Conservation (phyloP, 2,888 invertebrate genomes). For the Automeris io region DNA sequence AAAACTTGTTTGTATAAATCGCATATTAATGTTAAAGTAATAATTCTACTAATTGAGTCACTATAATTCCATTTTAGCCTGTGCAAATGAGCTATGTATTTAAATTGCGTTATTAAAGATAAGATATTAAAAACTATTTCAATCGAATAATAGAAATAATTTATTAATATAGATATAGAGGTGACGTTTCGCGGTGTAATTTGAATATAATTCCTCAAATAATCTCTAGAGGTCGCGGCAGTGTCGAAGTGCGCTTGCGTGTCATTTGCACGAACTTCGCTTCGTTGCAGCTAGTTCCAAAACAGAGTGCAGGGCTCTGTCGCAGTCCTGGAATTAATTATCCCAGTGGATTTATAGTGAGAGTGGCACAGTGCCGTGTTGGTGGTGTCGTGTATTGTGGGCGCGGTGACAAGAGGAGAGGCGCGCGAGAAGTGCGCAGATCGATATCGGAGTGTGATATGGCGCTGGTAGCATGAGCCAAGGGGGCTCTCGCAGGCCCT, state of each 20-base stretch:
- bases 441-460: slow-evolving; percentile 50
- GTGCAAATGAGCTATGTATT: too few relatives aligned
- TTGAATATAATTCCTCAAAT: slow-evolving; percentile 34
- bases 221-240: slow-evolving; percentile 34
- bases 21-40: slow-evolving; percentile 57
- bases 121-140: background rate
- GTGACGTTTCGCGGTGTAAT: slow-evolving; percentile 52
- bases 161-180: slow-evolving; percentile 16
- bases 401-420: slow-evolving; percentile 23
- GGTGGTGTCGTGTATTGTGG: slow-evolving; percentile 24
- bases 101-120: background rate
- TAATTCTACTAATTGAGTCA: slow-evolving; percentile 27
- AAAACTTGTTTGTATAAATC: slow-evolving; percentile 21
- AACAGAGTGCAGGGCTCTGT: slow-evolving; percentile 43
- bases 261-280: slow-evolving; percentile 57
- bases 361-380: slow-evolving; percentile 50
- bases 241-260: slow-evolving; percentile 52
- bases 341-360: slow-evolving; percentile 19
- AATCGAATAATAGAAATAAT: background rate
- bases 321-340: slow-evolving; percentile 29
- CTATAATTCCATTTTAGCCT: background rate
- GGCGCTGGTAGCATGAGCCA: slow-evolving; percentile 67
- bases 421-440: slow-evolving; percentile 43
- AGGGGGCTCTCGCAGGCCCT: slow-evolving; percentile 66
- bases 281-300: slow-evolving; percentile 43